Conservation (phyloP, 2,113 vertebrate genomes). For the Lepidothrix coronata region DNA sequence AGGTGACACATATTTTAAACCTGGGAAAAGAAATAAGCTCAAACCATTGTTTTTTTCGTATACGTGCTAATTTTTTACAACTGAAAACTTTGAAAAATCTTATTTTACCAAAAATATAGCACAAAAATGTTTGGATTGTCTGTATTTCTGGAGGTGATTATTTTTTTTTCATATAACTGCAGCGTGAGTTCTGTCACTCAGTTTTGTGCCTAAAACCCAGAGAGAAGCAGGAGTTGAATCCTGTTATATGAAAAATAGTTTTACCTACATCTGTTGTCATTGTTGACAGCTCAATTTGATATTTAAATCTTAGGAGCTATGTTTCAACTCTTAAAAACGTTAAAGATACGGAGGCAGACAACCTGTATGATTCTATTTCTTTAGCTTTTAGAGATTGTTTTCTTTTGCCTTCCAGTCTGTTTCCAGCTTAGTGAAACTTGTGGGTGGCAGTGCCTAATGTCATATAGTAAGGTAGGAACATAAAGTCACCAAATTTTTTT, state of each 20-base stretch:
- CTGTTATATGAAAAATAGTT: not conserved
- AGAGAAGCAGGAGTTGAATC: not conserved
- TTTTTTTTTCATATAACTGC: not conserved
- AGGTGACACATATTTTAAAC: not conserved
- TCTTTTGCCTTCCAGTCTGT: not conserved
- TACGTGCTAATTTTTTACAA: not conserved
- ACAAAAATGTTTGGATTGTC: not conserved
- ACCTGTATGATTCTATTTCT: not conserved
- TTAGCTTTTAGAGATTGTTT: not conserved
- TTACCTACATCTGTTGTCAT: not conserved
- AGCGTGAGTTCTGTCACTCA: not conserved
- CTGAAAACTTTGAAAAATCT: not conserved
- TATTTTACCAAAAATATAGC: not conserved
- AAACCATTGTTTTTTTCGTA: not conserved
- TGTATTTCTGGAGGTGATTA: not conserved
- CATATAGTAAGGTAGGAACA: not conserved
- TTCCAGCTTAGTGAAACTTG: not conserved
- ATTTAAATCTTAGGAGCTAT: not conserved
- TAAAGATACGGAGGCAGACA: not conserved
- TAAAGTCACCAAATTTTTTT: not conserved
- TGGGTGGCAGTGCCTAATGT: rapidly evolving
- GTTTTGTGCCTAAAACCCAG: not conserved
- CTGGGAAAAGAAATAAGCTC: not conserved
- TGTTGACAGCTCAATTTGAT: not conserved
- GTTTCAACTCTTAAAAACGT: not conserved